Evolutionary conservation across 2,113 vertebrate genomes (phyloP).

Genomic region (Mormoops blainvillei): DNA sequence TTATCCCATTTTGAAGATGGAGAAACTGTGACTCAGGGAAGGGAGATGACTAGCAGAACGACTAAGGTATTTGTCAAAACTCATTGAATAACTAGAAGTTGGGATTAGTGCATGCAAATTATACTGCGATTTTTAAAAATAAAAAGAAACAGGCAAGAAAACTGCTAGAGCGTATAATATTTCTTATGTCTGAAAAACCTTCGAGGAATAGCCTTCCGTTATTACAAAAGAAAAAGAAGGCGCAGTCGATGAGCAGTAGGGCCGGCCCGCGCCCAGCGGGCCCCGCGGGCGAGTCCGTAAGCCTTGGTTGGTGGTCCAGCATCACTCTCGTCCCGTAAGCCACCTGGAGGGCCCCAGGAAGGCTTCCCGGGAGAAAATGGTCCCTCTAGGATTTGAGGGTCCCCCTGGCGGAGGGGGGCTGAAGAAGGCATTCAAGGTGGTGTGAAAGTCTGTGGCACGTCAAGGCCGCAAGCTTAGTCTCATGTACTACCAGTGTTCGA

Average conservation of each 20-base stretch:
- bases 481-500: background rate
- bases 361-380: background rate
- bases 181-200: background rate
- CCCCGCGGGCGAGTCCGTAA: no score
- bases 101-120: background rate
- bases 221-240: background rate
- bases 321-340: background rate
- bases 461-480: background rate
- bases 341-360: background rate
- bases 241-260: background rate
- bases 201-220: background rate
- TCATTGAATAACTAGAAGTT: background rate
- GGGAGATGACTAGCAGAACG: background rate
- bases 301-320: background rate
- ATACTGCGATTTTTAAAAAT: background rate
- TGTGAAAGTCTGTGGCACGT: accelerated
- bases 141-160: background rate
- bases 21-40: background rate
- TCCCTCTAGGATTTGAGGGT: background rate
- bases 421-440: background rate
- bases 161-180: background rate
- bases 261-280: no score
- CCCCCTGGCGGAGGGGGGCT: background rate
- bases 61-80: background rate
- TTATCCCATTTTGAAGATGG: background rate